Base-by-base conservation (phyloP, 2,888 invertebrate genomes). In the Parasteatoda lunata region DNA sequence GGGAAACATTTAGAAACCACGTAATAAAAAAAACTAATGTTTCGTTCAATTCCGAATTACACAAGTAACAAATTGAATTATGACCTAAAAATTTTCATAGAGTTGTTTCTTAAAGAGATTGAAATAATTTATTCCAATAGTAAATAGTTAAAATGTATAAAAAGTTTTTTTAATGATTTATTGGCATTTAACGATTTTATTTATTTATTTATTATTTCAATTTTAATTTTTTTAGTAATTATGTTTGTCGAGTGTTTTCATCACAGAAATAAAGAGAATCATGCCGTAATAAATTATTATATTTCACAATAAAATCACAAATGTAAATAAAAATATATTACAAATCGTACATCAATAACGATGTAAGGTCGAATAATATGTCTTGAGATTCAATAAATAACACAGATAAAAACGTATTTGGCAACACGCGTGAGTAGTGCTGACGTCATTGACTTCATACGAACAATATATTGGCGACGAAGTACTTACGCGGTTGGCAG, bases 321-420 rank as follows among this genome's bases (percentile, higher is more conserved):
- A 51, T 71, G 72, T 86, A 86, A 86, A 80, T 71, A 86, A 86
- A 30, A 86, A 86, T 86, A 86, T 76, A n/a, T 77, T 77, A 64
- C 71, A 86, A 86, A 81, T 80, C 66, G 69, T 75, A 66, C 75
- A 85, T 79, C 64, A 54, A 73, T 76, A 69, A 30, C n/a, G 69
- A 80, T 72, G 52, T 73, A 47, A 72, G 66, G 80, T 86, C 71
- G 76, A 80, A 68, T 80, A 71, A 83, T 77, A 77, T 80, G 68
- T 77, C 65, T 45, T 80, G 80, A 86, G 80, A 77, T 81, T 86
- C 85, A 80, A 80, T 85, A 80, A 80, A 77, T 81, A 80, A 86
- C 75, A 86, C 71, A 86, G 59, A 76, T 80, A 72, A 80, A 30
- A 52, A 77, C 15, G 7, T 65, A 48, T 77, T 48, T 52, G 49